These are phyloP conservation scores for Eulacestoma nigropectus DNA, from an alignment of 2,113 vertebrate genomes.

Conservation along the genomic window DNA sequence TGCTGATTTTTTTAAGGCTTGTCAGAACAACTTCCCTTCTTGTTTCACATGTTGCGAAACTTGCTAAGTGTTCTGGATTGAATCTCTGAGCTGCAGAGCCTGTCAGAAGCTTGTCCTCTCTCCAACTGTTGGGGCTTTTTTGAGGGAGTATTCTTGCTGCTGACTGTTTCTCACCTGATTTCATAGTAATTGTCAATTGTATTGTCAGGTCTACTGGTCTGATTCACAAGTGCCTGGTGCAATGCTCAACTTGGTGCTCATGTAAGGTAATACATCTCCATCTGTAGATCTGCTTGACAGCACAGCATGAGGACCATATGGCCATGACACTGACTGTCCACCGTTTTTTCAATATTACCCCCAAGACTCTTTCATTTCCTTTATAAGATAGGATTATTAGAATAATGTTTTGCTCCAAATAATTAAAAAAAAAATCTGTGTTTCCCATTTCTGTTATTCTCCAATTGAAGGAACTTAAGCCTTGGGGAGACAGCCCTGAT, in stretches of 20 bases:
- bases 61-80: not conserved
- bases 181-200: constrained; percentile 13
- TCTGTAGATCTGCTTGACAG: constrained; percentile 58
- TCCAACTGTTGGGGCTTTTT: not conserved
- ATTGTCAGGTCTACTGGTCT: constrained; percentile 16
- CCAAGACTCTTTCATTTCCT: constrained; percentile 52
- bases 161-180: constrained; percentile 39
- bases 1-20: not conserved
- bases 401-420: constrained; percentile 34
- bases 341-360: constrained; percentile 59
- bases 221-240: constrained; percentile 44
- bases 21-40: not conserved
- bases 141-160: not conserved
- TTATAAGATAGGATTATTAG: constrained; percentile 36
- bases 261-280: constrained; percentile 61
- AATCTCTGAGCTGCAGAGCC: not conserved
- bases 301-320: constrained; percentile 70
- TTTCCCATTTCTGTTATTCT: not conserved
- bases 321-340: constrained; percentile 59
- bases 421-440: not conserved
- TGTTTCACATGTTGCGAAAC: not conserved
- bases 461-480: not conserved
- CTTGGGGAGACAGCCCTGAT: not conserved
- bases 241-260: constrained; percentile 44
- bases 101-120: not conserved